A percentile compares a stretch with the other conserved stretches of the same genome.
Conservation (phyloP, 2,113 vertebrate genomes). For the Synodontis membranacea region DNA sequence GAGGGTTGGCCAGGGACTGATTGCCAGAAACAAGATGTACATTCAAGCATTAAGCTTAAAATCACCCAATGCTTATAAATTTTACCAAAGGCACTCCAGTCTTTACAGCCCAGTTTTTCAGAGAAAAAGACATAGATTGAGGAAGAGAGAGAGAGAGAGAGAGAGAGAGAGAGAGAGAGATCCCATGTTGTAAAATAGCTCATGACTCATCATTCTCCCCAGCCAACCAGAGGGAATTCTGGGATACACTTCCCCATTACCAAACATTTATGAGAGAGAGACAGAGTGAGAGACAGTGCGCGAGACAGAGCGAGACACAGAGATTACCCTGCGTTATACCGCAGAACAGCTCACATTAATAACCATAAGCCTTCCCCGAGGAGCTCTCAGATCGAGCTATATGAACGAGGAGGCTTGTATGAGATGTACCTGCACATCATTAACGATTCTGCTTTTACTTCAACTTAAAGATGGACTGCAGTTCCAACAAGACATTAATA, state of each 20-base stretch:
- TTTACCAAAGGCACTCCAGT: background rate
- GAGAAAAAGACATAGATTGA: background rate
- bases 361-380: slow-evolving; percentile 10
- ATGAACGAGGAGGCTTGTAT: background rate
- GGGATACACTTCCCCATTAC: slow-evolving; percentile 16
- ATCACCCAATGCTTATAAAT: background rate
- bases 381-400: background rate
- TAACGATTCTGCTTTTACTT: slow-evolving; percentile 1
- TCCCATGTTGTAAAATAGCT: slow-evolving; percentile 1
- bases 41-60: background rate
- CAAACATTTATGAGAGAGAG: slow-evolving; percentile 12
- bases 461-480: background rate
- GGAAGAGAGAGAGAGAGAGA: too few relatives aligned
- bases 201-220: slow-evolving; percentile 30
- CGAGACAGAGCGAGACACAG: background rate
- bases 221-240: slow-evolving; percentile 36
- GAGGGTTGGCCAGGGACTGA: background rate
- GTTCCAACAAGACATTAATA: background rate
- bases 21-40: background rate
- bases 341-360: slow-evolving; percentile 1
- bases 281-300: background rate
- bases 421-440: background rate
- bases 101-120: background rate
- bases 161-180: background rate
- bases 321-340: background rate